A percentile compares a stretch with the other conserved stretches of the same genome.
Conservation (phyloP, 2,113 vertebrate species). For the Ptychochromis oligacanthus region DNA sequence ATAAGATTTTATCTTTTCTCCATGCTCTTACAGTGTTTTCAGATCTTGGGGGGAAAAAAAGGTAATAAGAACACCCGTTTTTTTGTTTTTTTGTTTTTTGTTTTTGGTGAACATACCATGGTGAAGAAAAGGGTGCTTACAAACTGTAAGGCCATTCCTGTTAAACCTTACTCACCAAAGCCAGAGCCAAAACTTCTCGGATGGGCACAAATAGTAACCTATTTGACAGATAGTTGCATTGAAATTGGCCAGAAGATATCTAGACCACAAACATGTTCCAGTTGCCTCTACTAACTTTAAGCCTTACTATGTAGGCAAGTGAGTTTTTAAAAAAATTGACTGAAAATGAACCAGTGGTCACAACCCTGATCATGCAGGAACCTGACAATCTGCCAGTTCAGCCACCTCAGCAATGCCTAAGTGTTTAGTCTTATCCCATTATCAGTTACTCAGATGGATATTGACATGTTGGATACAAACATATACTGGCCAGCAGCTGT, state of each 20-base stretch:
- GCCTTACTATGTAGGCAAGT: not conserved
- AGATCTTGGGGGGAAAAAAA: too few species aligned
- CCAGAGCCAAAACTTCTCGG: accelerated
- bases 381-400: too few species aligned
- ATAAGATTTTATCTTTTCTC: not conserved
- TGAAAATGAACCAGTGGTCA: too few species aligned
- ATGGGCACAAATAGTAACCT: not conserved
- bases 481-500: too few species aligned
- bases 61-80: too few species aligned
- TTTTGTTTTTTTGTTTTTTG: too few species aligned
- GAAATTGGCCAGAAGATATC: not conserved
- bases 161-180: too few species aligned
- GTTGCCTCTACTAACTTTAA: not conserved
- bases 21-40: not conserved
- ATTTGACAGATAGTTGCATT: not conserved
- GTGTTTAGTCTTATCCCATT: too few species aligned
- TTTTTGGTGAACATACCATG: not conserved
- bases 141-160: not conserved
- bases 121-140: not conserved
- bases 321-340: not conserved
- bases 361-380: too few species aligned
- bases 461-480: too few species aligned
- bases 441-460: too few species aligned
- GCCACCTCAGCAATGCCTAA: too few species aligned
- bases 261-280: not conserved